Evolutionary conservation across 2,797 vertebrate species (phyloP), one percentile per base, ranked within the genome.

Genomic region (Takifugu rubripes): DNA sequence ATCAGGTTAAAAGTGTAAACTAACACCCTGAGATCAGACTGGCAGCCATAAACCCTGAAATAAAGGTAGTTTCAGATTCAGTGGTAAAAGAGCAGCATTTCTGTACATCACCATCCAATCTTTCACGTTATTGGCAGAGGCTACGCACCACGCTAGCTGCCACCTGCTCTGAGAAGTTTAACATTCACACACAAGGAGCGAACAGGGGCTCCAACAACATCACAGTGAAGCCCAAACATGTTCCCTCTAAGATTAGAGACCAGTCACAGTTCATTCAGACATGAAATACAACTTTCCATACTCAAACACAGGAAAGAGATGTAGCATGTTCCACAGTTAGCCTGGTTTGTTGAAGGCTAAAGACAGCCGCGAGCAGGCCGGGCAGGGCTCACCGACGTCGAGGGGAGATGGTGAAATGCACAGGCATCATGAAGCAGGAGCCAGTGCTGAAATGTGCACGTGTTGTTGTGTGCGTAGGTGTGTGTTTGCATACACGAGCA

Each of bases 1-100:
- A 14, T 40, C 12, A 74, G 70, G 68, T 72, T 73, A 79, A 69
- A 79, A 48, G 74, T 75, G 71, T 77, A 70, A 63, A 59, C 57
- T 14, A 61, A 57, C 64, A 77, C 66, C 77, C 68, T 66, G 70
- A 61, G 33, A 81, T 62, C 74, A 76, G 72, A 70, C 51, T 61
- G 79, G 74, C 52, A 67, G 62, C 57, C 21, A 56, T 53, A 67
- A 24, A 64, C 42, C 66, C 53, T 45, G 5, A 70, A 56, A 54
- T 71, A 63, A 52, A 64, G 49, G 53, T 45, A 59, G 55, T 58
- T 36, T 74, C 52, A 14, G 52, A 33, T 48, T 14, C 12, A 40
- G 12, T 36, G 33, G 36, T 4, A 14, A 40, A 14, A 1, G 36
- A 40, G 36, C 36, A 12, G 36, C 36, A 12, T 40, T 12, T 11